Conservation (phyloP, 2,888 invertebrate genomes). For the Lissocephala sabroskyi region DNA sequence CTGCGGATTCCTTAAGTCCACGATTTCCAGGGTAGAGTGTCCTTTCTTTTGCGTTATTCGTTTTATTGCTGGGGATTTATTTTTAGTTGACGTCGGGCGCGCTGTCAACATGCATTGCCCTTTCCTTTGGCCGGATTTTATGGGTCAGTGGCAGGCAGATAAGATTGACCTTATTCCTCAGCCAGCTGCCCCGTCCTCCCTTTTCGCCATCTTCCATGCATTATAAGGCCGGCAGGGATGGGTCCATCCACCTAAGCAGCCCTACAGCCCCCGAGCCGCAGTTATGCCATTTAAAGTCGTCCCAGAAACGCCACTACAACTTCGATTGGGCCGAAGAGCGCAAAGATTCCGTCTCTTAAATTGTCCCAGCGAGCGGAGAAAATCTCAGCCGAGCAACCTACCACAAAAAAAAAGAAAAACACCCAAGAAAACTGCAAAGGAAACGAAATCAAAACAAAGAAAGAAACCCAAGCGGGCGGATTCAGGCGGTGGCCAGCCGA, state of each 20-base stretch:
- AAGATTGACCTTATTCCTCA: conserved; percentile 2
- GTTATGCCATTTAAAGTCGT: no score
- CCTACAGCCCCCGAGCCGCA: no score
- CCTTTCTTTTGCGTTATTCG: not conserved
- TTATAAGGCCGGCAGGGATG: no score
- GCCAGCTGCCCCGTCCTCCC: no score
- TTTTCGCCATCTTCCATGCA: no score
- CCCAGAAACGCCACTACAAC: no score
- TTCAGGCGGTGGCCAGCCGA: conserved; percentile 16
- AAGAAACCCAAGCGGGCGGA: conserved; percentile 10
- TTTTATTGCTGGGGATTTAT: not conserved
- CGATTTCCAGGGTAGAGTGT: no score
- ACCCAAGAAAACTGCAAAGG: conserved; percentile 27
- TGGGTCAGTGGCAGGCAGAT: conserved; percentile 31
- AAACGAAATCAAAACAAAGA: conserved; percentile 9
- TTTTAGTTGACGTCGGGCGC: not conserved
- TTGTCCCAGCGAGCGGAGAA: not conserved
- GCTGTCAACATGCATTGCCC: conserved; percentile 17
- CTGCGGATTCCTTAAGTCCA: no score
- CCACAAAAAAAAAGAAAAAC: conserved; percentile 61
- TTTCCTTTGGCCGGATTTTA: conserved; percentile 37
- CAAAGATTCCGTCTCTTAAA: no score
- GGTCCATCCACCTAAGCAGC: no score
- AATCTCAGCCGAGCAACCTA: conserved; percentile 37
- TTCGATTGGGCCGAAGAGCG: conserved; percentile 13